Evolutionary conservation across 2,888 invertebrate genomes (phyloP).

Genomic region (Gari tellinella): DNA sequence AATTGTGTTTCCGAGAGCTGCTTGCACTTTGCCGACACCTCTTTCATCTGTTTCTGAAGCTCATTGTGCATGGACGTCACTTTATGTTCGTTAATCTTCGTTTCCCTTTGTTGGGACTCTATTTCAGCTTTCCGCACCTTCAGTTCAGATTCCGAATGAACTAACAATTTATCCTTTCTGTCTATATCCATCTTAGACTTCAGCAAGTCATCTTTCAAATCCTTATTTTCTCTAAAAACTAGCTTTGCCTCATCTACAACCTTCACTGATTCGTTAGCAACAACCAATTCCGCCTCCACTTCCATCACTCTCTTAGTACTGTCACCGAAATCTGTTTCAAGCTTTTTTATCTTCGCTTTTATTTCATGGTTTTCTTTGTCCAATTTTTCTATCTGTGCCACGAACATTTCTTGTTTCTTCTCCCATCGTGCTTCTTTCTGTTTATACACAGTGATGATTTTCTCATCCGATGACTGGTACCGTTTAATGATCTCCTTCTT

Average conservation of each 20-base stretch:
- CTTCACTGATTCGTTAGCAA: conserved; percentile 44
- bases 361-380: conserved; percentile 42
- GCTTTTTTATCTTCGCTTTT: conserved; percentile 27
- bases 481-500: conserved; percentile 61
- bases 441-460: conserved; percentile 58
- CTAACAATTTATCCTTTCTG: conserved; percentile 34
- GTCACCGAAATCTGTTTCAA: conserved; percentile 49
- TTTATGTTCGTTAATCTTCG: conserved; percentile 27
- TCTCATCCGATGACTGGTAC: conserved; percentile 61
- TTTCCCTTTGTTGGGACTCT: conserved; percentile 35
- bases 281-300: conserved; percentile 42
- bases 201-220: conserved; percentile 39
- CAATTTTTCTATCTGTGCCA: conserved; percentile 53
- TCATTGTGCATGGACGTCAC: conserved; percentile 44
- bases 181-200: conserved; percentile 57
- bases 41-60: conserved; percentile 46
- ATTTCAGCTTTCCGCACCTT: conserved; percentile 30
- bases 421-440: conserved; percentile 62
- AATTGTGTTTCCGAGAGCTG: conserved; percentile 51
- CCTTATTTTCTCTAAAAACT: conserved; percentile 42
- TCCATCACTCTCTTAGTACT: conserved; percentile 36
- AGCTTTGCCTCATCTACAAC: conserved; percentile 48
- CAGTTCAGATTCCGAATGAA: conserved; percentile 26
- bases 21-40: conserved; percentile 55
- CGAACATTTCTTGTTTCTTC: conserved; percentile 59